Percentiles rank a stretch among this genome's conserved stretches.
These are phyloP conservation scores for Chrysemys picta DNA, from an alignment of 2,113 vertebrate genomes.

Conservation along the genomic window DNA sequence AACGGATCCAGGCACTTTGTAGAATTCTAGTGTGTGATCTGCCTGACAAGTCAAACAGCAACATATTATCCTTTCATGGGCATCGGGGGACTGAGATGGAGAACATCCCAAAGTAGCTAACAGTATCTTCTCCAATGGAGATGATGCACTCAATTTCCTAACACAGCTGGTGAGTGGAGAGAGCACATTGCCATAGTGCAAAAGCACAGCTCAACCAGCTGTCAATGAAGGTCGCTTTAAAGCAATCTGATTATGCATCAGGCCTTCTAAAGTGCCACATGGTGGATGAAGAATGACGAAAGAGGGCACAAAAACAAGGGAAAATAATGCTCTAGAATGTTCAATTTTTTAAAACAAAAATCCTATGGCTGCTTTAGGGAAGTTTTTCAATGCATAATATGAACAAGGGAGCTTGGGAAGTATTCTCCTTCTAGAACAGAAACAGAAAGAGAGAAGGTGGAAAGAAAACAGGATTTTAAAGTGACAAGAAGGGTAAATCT, in stretches of 20 bases:
- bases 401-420: background rate
- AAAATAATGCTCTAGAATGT: background rate
- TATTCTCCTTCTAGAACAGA: background rate
- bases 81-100: background rate
- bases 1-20: background rate
- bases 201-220: background rate
- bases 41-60: background rate
- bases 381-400: background rate
- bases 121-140: background rate
- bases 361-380: background rate
- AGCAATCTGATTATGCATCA: background rate
- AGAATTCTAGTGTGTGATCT: background rate
- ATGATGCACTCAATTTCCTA: background rate
- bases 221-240: background rate
- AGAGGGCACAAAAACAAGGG: background rate
- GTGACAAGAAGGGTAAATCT: slow-evolving; percentile 15
- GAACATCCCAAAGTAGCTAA: background rate
- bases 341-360: background rate
- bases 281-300: background rate
- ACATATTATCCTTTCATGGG: background rate
- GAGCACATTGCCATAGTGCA: background rate
- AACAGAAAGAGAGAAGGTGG: background rate
- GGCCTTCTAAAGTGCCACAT: background rate
- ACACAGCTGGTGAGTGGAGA: too few species aligned
- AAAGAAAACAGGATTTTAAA: background rate